A percentile compares a stretch with the other conserved stretches of the same genome.
Conservation (phyloP, 2,888 invertebrate genomes). For the Drosophila mimica region DNA sequence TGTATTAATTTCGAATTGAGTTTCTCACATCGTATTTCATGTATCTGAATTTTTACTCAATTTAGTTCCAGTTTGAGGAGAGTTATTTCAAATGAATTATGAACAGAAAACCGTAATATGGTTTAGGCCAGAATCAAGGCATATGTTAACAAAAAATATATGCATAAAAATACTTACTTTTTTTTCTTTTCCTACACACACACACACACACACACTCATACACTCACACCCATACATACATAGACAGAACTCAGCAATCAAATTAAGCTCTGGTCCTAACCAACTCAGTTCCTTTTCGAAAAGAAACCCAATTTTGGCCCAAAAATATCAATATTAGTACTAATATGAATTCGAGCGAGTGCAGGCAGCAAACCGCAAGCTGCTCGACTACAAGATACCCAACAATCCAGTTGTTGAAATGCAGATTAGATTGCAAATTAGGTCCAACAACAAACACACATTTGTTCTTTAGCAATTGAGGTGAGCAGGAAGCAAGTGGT, state of each 20-base stretch:
- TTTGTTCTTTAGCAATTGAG: neutral
- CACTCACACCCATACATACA: neutral
- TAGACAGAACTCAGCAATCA: slow-evolving; percentile 12
- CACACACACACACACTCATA: neutral
- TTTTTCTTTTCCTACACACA: neutral
- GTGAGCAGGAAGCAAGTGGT: neutral
- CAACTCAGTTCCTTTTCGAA: slow-evolving; percentile 20
- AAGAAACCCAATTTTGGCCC: slow-evolving; percentile 19
- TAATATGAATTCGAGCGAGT: neutral
- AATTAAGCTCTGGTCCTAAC: slow-evolving; percentile 22
- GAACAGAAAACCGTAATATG: neutral
- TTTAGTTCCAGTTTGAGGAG: neutral
- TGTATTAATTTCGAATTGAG: neutral
- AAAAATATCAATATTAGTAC: slow-evolving; percentile 19
- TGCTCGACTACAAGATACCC: slow-evolving; percentile 14
- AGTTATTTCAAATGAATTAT: slow-evolving; percentile 18
- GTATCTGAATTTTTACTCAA: neutral
- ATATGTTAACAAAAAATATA: slow-evolving; percentile 28
- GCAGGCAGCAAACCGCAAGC: neutral
- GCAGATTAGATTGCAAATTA: neutral
- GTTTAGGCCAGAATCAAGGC: neutral
- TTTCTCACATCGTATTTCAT: neutral
- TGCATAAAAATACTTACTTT: neutral
- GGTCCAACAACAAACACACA: neutral
- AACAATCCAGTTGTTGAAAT: neutral